Evolutionary conservation across 2,888 invertebrate species (phyloP).

Genomic region (Ametastegia equiseti): DNA sequence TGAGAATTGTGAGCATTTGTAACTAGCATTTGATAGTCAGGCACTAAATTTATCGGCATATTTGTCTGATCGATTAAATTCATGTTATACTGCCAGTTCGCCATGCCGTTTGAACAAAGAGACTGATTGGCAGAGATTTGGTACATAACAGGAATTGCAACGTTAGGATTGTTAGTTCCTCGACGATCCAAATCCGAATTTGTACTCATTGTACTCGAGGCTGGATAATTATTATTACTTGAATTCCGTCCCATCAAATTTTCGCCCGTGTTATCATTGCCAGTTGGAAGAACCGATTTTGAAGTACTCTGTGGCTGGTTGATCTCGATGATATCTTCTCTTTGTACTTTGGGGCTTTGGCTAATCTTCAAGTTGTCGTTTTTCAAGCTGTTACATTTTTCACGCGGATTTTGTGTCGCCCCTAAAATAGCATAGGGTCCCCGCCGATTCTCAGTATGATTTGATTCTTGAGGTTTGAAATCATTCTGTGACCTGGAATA

Average conservation of each 20-base stretch:
- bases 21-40: not conserved
- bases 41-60: not conserved
- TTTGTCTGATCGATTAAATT: not conserved
- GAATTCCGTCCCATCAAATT: not conserved
- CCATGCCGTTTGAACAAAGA: not conserved
- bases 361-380: not conserved
- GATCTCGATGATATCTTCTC: no score
- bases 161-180: not conserved
- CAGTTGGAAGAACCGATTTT: no score
- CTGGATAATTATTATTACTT: not conserved
- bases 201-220: not conserved
- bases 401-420: not conserved
- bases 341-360: not conserved
- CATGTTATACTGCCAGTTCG: not conserved
- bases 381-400: not conserved
- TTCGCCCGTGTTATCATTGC: not conserved
- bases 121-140: not conserved
- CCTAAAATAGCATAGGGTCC: constrained; percentile 17
- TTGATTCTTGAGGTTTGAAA: not conserved
- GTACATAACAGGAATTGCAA: not conserved
- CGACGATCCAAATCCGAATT: not conserved
- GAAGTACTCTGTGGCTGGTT: no score
- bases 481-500: not conserved
- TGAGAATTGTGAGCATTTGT: not conserved
- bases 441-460: not conserved